Evolutionary conservation across 2,113 vertebrate genomes (phyloP).

Genomic region (Phainopepla nitens): DNA sequence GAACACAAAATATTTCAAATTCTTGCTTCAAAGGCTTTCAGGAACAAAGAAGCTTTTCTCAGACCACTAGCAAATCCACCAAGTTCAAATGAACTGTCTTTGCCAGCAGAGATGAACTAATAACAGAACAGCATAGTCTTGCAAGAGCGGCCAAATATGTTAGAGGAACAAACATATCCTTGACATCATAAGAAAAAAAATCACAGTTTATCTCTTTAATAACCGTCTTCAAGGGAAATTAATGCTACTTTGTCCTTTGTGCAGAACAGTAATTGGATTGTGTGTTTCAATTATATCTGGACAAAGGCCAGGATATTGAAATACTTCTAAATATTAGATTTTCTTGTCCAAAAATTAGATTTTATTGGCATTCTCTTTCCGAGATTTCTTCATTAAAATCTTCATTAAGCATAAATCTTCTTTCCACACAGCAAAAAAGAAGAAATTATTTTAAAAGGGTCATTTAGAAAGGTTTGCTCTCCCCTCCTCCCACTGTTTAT

Average conservation of each 20-base stretch:
- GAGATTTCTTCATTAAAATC: constrained; percentile 82
- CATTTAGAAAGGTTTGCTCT: constrained; percentile 57
- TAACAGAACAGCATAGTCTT: constrained; percentile 66
- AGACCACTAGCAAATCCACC: constrained; percentile 58
- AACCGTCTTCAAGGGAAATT: constrained; percentile 79
- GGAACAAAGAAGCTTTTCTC: constrained; percentile 76
- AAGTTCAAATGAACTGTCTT: constrained; percentile 64
- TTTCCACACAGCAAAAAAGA: constrained; percentile 69
- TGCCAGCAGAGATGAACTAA: constrained; percentile 75
- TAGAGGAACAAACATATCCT: constrained; percentile 74
- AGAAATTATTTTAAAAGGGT: constrained; percentile 73
- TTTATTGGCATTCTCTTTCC: constrained; percentile 78
- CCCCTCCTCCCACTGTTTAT: constrained; percentile 25
- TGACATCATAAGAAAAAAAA: constrained; percentile 75
- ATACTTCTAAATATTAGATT: constrained; percentile 82
- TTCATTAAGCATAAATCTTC: constrained; percentile 79
- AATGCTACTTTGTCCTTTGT: constrained; percentile 80
- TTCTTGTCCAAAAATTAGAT: constrained; percentile 81
- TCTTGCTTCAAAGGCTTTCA: constrained; percentile 71
- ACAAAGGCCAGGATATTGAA: constrained; percentile 81
- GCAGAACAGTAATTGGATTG: constrained; percentile 80
- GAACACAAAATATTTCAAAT: constrained; percentile 63
- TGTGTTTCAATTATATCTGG: constrained; percentile 81
- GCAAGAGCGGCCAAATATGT: constrained; percentile 68
- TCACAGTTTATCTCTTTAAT: constrained; percentile 80